A percentile compares a stretch with the other conserved stretches of the same genome.
These are phyloP conservation scores for Eulacestoma nigropectus DNA, from an alignment of 2,113 vertebrate species.

Conservation along the genomic window DNA sequence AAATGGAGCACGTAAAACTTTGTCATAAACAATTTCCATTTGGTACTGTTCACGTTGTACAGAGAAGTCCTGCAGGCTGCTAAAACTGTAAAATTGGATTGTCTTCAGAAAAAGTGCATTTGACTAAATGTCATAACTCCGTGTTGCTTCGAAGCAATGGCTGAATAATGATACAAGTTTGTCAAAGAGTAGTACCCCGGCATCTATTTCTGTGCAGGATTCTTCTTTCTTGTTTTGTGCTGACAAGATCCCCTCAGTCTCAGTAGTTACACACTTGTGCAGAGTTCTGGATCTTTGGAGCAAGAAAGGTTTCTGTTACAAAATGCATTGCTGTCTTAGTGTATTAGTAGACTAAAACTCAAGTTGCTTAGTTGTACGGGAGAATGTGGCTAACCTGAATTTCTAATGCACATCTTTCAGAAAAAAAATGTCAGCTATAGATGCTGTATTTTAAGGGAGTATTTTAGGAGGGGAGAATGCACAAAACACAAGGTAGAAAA, in stretches of 20 bases:
- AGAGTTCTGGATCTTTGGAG: neutral
- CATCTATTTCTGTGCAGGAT: neutral
- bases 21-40: neutral
- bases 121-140: neutral
- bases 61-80: neutral
- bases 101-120: neutral
- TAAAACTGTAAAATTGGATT: neutral
- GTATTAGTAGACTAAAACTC: neutral
- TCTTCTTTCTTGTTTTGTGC: neutral
- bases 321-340: neutral
- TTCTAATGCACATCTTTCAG: neutral
- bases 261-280: neutral
- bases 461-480: neutral
- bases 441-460: neutral
- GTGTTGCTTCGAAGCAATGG: neutral
- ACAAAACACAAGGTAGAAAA: neutral
- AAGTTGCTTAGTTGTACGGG: neutral
- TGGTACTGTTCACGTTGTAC: neutral
- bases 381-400: neutral
- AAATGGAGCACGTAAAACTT: neutral
- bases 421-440: neutral
- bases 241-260: neutral
- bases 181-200: fast-evolving
- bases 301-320: neutral
- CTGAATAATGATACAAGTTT: neutral